These are phyloP conservation scores for Melanotaenia boesemani DNA, from an alignment of 2,797 vertebrate species.

Conservation along the genomic window DNA sequence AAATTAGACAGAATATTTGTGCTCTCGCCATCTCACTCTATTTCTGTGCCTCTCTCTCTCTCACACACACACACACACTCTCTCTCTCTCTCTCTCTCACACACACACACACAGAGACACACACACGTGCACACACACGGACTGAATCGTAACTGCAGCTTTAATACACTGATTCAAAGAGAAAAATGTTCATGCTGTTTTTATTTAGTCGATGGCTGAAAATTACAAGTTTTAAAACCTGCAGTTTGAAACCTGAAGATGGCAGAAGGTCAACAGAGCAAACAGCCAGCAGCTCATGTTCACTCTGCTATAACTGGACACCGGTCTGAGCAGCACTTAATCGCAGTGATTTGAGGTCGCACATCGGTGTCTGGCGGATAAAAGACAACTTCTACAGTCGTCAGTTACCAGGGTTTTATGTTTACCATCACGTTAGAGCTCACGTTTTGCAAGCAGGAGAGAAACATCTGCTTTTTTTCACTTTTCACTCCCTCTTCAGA, in stretches of 20 bases:
- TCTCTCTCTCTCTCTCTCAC: neutral
- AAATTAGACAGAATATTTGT: neutral
- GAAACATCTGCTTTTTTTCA: neutral
- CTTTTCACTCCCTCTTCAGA: neutral
- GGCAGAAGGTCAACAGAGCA: neutral
- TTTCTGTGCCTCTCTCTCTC: neutral
- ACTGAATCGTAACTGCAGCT: neutral
- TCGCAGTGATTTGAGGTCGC: neutral
- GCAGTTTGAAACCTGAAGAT: neutral
- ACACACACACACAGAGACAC: neutral
- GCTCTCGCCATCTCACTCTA: neutral
- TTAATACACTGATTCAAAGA: neutral
- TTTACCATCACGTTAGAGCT: neutral
- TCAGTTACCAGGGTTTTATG: neutral
- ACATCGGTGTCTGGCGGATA: neutral
- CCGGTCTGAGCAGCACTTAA: neutral
- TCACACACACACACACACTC: too few species aligned
- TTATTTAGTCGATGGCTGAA: neutral
- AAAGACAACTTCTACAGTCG: neutral
- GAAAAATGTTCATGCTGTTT: neutral
- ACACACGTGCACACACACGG: neutral
- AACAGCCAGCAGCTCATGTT: too few species aligned
- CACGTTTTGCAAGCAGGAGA: neutral
- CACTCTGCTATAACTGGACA: too few species aligned
- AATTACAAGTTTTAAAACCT: too few species aligned